Percentiles rank a stretch among this genome's conserved stretches.
Evolutionary conservation across 37 sponge, comb jelly and placozoan genomes (phyloP).

Genomic region (Cladorhizidae sp.): DNA sequence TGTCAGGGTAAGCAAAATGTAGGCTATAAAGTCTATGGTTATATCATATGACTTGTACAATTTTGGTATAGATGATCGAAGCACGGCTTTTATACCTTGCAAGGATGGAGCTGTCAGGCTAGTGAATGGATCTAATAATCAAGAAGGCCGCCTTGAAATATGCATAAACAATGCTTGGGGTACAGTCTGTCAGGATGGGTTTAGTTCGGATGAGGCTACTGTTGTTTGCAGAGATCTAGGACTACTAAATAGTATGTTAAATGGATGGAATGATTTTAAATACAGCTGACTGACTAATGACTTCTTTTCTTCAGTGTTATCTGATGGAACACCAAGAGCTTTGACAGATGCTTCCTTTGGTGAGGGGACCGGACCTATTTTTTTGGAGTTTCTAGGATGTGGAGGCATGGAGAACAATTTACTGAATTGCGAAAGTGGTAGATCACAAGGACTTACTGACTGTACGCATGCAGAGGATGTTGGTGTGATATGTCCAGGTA

Average conservation of each 20-base stretch:
- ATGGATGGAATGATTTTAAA: too few species aligned
- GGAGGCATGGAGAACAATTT: conserved; percentile 4
- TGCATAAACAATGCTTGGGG: conserved; percentile 60
- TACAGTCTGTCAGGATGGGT: conserved; percentile 35
- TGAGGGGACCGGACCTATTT: conserved; percentile 36
- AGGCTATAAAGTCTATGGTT: background rate
- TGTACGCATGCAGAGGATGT: conserved; percentile 32
- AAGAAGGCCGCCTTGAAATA: conserved; percentile 47
- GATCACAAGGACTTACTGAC: background rate
- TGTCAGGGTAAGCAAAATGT: conserved; percentile 30
- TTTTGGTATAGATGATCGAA: background rate
- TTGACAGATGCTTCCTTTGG: conserved; percentile 11
- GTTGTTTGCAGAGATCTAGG: conserved; percentile 45
- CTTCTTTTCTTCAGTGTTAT: too few species aligned
- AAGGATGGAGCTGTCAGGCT: conserved; percentile 20
- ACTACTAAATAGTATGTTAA: background rate
- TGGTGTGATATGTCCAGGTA: conserved; percentile 52
- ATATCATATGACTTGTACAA: background rate
- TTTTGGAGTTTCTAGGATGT: conserved; percentile 27
- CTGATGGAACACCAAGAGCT: background rate
- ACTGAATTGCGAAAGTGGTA: background rate
- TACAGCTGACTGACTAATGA: too few species aligned
- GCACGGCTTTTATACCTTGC: conserved; percentile 3
- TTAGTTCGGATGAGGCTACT: conserved; percentile 19
- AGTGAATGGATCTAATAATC: conserved; percentile 2